These are phyloP conservation scores for Notolepis coatsorum DNA, from an alignment of 2,797 vertebrate genomes.

Conservation along the genomic window DNA sequence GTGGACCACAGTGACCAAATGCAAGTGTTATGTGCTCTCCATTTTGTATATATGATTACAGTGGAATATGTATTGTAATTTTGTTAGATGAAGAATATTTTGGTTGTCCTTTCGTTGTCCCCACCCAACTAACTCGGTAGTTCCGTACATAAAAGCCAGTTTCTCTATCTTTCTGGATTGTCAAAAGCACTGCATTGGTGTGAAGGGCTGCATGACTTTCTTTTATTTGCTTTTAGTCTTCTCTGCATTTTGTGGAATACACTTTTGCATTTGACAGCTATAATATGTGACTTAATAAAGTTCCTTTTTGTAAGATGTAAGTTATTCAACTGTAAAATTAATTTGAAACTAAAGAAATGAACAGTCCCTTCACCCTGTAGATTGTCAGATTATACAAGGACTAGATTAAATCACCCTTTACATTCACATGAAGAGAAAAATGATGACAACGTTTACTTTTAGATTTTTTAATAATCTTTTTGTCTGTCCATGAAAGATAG, in stretches of 20 bases:
- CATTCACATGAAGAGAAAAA: not conserved
- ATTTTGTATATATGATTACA: constrained; percentile 63
- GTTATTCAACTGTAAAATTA: not conserved
- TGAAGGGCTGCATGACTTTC: constrained; percentile 50
- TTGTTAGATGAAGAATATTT: constrained; percentile 25
- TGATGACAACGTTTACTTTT: constrained; percentile 38
- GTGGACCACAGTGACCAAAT: constrained; percentile 33
- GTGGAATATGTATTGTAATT: constrained; percentile 29
- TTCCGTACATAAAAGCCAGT: not conserved
- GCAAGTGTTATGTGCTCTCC: constrained; percentile 23
- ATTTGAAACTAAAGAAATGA: constrained; percentile 1
- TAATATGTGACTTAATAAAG: constrained; percentile 76
- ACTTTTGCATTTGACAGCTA: constrained; percentile 54
- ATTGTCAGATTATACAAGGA: not conserved
- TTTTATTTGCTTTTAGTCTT: constrained; percentile 4
- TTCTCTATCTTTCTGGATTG: constrained; percentile 27
- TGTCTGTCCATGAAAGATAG: constrained; percentile 79
- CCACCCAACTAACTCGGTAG: not conserved
- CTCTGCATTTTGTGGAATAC: constrained; percentile 60
- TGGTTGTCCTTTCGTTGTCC: constrained; percentile 10
- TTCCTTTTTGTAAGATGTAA: constrained; percentile 72
- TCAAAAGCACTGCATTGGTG: constrained; percentile 44
- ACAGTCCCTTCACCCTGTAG: too few relatives aligned
- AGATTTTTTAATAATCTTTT: constrained; percentile 76
- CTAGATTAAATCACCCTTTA: not conserved